Conservation (phyloP, 64 coral and sea anemone genomes). For the Trachythela sp. region DNA sequence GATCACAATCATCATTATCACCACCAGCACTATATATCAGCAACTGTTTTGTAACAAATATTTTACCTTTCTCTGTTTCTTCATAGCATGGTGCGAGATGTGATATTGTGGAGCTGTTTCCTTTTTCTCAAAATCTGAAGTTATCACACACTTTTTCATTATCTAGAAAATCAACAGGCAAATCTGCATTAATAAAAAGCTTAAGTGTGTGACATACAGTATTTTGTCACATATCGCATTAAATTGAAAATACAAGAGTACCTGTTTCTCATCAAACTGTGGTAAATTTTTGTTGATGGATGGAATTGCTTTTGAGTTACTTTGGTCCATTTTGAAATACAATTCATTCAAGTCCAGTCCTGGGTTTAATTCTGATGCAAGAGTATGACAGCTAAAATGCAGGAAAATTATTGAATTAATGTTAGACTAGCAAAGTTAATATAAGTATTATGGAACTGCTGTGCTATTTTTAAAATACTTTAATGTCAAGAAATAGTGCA, state of each 20-base stretch:
- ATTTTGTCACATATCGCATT: background rate
- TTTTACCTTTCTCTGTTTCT: slow-evolving; percentile 75
- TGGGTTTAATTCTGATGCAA: slow-evolving; percentile 57
- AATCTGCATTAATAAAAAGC: background rate
- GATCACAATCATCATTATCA: too few species aligned
- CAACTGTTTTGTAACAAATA: background rate
- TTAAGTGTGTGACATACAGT: too few species aligned
- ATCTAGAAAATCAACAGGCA: slow-evolving; percentile 48
- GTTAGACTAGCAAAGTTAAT: background rate
- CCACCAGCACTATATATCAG: background rate
- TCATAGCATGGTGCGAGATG: slow-evolving; percentile 45
- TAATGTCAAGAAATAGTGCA: too few species aligned
- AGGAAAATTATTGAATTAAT: background rate
- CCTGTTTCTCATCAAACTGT: slow-evolving; percentile 10
- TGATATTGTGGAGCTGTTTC: slow-evolving; percentile 63
- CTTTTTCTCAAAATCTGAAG: slow-evolving; percentile 85
- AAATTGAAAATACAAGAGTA: background rate
- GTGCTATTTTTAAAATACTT: too few species aligned
- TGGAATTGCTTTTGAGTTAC: slow-evolving; percentile 23
- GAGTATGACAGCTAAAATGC: slow-evolving; percentile 12
- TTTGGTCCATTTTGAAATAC: slow-evolving; percentile 58
- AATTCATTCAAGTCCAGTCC: slow-evolving; percentile 34
- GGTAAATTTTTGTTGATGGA: background rate
- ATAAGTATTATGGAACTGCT: too few species aligned
- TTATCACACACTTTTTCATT: slow-evolving; percentile 81